Base-by-base conservation (phyloP, 2,797 vertebrate species). In the Sandelia bainsii region DNA sequence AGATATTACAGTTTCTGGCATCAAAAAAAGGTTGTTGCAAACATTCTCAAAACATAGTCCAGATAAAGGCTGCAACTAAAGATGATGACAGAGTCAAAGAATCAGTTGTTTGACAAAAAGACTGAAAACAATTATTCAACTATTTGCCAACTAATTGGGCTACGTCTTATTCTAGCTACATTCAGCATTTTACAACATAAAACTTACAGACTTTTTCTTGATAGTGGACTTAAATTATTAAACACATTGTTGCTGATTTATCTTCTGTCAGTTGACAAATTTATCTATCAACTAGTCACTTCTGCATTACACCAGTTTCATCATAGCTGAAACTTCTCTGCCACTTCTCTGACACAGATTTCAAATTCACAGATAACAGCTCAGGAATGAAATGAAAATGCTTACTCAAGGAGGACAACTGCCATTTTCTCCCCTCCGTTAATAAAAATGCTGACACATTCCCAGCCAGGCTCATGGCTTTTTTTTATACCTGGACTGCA, bases 361-460 rank as follows among this genome's bases (percentile, higher is more conserved):
- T 44, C 8, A 29, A 12, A 12, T 5, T 50, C 22, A 45, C 60
- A 46, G 34, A 6, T 23, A 1, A 46, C 3, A 10, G 19, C 6
- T 23, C 11, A 27, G 20, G 9, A 5, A 37, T 17, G 7, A 20
- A 51, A 20, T 42, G 8, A 9, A 48, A 49, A 54, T 5, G 32
- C 9, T 42, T 20, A n/a, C 39, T 58, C 12, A 56, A 50, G 8
- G 14, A 12, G 11, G 12, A 59, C 4, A 25, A 19, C 17, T 19
- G 32, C 29, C 23, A 46, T 59, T 22, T 54, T 57, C 19, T 27
- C 13, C 20, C 19, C 0, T n/a, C 8, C n/a, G 3, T 7, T 1
- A 2, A 11, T 17, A 12, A 77, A 75, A 77, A 61, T 52, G 70
- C 81, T 77, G 83, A 87, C 72, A 77, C 65, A 65, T 64, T 25